A percentile compares a stretch with the other conserved stretches of the same genome.
phyloP scores from a whole-genome alignment of 1,140 invertebrate species.

The Lanistes nyassanus region DNA sequence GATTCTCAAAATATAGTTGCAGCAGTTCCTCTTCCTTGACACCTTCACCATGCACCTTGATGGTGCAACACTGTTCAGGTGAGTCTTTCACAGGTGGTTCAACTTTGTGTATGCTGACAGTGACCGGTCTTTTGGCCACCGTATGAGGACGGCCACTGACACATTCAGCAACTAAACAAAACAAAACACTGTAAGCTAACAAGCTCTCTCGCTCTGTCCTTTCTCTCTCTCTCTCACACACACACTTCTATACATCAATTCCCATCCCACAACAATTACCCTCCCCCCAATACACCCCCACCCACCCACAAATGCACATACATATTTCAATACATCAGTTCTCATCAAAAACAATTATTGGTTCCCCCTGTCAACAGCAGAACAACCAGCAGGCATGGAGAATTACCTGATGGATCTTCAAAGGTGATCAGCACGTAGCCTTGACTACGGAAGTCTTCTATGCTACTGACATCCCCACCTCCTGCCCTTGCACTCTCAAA shows the following conservation, averaged over 20 bases:
- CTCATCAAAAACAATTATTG: no score
- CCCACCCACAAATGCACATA: no score
- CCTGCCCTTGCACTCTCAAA: conserved; percentile 46
- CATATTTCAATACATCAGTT: neutral
- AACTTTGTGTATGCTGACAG: neutral
- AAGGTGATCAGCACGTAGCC: conserved; percentile 33
- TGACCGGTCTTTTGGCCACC: neutral
- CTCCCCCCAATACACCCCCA: no score
- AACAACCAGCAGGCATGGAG: no score
- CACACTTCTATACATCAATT: neutral
- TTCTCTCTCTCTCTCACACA: neutral
- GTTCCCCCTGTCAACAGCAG: no score
- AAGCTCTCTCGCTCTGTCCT: no score
- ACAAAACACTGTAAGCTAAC: no score
- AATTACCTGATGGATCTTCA: conserved; percentile 28
- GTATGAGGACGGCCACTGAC: conserved; percentile 4
- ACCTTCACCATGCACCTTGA: conserved; percentile 12
- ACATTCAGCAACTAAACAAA: neutral
- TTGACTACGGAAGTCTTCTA: conserved; percentile 15
- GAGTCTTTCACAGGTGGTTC: neutral
- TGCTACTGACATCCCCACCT: conserved; percentile 34
- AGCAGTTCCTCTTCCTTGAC: conserved; percentile 14
- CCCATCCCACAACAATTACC: neutral
- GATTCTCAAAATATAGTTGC: conserved; percentile 44
- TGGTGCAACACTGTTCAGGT: neutral